Evolutionary conservation across 2,888 invertebrate genomes (phyloP).

Genomic region (Tridacna gigas): DNA sequence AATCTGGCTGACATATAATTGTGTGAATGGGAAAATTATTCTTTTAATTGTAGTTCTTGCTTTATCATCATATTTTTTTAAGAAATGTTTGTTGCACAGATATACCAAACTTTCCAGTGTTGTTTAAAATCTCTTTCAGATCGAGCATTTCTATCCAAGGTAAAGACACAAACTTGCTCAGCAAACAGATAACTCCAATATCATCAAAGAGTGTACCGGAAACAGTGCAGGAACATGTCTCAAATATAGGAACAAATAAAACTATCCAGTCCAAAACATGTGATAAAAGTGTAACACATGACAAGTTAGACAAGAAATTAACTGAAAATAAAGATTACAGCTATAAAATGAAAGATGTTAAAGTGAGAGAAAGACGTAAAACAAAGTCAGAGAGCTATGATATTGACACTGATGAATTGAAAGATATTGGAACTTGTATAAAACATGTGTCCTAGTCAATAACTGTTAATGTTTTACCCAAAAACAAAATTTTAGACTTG

Average conservation of each 20-base stretch:
- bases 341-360: background rate
- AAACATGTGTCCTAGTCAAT: slow-evolving; percentile 61
- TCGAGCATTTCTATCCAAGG: slow-evolving; percentile 52
- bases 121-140: slow-evolving; percentile 31
- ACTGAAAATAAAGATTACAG: background rate
- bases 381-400: slow-evolving; percentile 11
- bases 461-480: background rate
- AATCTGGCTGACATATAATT: too few species aligned
- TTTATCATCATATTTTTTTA: too few species aligned
- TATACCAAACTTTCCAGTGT: too few species aligned
- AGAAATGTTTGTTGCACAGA: too few species aligned
- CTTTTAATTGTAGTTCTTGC: too few species aligned
- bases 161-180: slow-evolving; percentile 12
- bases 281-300: background rate
- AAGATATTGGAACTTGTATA: slow-evolving; percentile 53
- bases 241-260: background rate
- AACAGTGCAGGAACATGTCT: background rate
- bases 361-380: slow-evolving; percentile 7
- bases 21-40: too few species aligned
- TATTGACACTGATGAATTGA: background rate
- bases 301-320: background rate
- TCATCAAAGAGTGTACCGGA: background rate
- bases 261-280: background rate
- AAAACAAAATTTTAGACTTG: too few species aligned
- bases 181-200: background rate